phyloP scores from a whole-genome alignment of 2,113 vertebrate genomes.

The Calyptommatus sinebrachiatus region DNA sequence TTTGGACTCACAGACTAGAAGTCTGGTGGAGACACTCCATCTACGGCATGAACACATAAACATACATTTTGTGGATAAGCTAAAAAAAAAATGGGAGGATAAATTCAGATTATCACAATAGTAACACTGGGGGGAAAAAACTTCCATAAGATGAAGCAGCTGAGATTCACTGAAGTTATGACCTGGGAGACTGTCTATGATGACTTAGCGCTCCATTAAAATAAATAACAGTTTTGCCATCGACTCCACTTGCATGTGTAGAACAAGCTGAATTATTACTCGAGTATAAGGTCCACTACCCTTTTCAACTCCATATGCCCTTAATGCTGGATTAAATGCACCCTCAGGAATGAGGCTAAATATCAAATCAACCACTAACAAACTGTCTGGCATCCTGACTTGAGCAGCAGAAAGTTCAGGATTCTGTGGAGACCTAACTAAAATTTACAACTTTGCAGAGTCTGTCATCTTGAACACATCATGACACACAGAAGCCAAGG shows the following conservation, averaged over 20 bases:
- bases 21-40: too few relatives aligned
- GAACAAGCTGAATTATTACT: constrained; percentile 23
- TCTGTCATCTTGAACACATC: constrained; percentile 75
- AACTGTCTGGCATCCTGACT: constrained; percentile 56
- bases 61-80: background rate
- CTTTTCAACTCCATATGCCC: constrained; percentile 50
- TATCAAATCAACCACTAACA: constrained; percentile 41
- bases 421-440: constrained; percentile 60
- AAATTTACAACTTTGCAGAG: constrained; percentile 69
- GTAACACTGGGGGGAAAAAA: too few relatives aligned
- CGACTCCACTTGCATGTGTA: constrained; percentile 18
- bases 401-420: constrained; percentile 54
- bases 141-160: background rate
- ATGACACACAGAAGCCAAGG: constrained; percentile 78
- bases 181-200: background rate
- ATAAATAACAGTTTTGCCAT: background rate
- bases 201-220: background rate
- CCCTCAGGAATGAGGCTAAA: constrained; percentile 42
- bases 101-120: background rate
- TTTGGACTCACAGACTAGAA: too few relatives aligned
- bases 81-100: background rate
- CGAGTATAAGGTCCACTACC: constrained; percentile 47
- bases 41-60: background rate
- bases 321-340: constrained; percentile 52
- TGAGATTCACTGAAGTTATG: background rate